phyloP scores from a whole-genome alignment of 1,140 invertebrate genomes.

The Fopius arisanus region DNA sequence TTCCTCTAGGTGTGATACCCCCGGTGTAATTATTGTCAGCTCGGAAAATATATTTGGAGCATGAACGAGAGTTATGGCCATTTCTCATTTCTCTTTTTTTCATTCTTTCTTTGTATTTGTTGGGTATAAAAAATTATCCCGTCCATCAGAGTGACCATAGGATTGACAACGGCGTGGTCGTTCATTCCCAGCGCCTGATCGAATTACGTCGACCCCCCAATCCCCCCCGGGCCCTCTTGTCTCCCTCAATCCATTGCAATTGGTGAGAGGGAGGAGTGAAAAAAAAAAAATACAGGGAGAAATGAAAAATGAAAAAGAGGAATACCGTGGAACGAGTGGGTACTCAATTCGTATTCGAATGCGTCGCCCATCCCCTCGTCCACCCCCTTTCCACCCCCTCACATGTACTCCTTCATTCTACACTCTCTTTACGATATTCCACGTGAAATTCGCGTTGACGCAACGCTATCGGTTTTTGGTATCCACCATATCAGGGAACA shows the following conservation, averaged over 20 bases:
- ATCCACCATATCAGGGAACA: neutral
- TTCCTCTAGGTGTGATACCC: too few relatives aligned
- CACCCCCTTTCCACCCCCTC: neutral
- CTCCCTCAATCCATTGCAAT: neutral
- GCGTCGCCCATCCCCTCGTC: neutral
- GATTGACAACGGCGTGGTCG: slow-evolving; percentile 27
- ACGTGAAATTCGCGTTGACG: slow-evolving; percentile 8
- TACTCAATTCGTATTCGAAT: slow-evolving; percentile 13
- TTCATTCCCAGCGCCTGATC: slow-evolving; percentile 17
- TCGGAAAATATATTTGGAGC: neutral
- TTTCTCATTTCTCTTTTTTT: neutral
- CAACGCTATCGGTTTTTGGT: slow-evolving; percentile 19
- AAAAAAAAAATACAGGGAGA: neutral
- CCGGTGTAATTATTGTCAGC: too few relatives aligned
- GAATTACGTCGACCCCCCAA: slow-evolving; percentile 23
- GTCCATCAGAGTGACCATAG: slow-evolving; percentile 23
- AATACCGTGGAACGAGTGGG: neutral
- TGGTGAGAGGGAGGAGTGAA: neutral
- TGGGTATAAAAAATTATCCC: slow-evolving; percentile 27
- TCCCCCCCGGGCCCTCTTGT: neutral
- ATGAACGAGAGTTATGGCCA: neutral
- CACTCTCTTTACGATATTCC: slow-evolving; percentile 6
- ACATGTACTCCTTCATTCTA: neutral
- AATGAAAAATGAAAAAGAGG: slow-evolving; percentile 8
- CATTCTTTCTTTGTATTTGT: slow-evolving; percentile 21